Base-by-base conservation (phyloP, 2,888 invertebrate genomes). In the Drosophila pullipes region DNA sequence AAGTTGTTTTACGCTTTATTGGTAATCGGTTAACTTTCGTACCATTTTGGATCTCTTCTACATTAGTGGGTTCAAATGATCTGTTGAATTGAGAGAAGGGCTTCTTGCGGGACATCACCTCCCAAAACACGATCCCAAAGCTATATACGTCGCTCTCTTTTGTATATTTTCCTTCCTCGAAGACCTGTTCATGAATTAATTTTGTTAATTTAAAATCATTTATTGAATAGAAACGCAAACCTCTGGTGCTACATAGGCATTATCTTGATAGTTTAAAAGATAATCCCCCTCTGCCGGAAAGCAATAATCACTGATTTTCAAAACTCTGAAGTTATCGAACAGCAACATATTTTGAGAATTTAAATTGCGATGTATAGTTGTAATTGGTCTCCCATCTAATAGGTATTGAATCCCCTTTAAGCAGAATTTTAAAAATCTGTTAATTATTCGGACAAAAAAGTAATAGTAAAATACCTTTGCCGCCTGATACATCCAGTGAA, bases 181-280 rank as follows among this genome's bases (percentile, higher is more conserved):
- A 22, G 5, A 58, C n/a, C 57, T 58, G 22, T 4, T 13, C n/a
- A 28, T 9, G 13, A 18, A 16, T 16, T 41, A 3, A n/a, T 6
- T 41, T 41, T 41, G 1, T 28, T 30, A 13, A 16, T n/a, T 10
- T 1, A 41, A 28, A 52, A 1, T 1, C 6, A n/a, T n/a, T 13
- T 3, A 35, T 30, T 18, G 6, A 6, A 9, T 31, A 0, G 41
- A 16, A 4, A 1, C 25, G 33, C 59, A 25, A 25, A 63, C 54
- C 63, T 63, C 63, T 30, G 63, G 63, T 41, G 63, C 33, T 63
- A 33, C 33, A 35, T 10, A 63, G 4, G 47, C 47, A 11, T 16
- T 47, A 18, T 59, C 33, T 49, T 33, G 33, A 59, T 47, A 2
- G 13, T 0, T 25, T 33, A 25, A 9, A 1, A 16, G 47, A 11